Evolutionary conservation across 2,113 vertebrate species (phyloP).

Genomic region (Gnathonemus echidnorhynchus): DNA sequence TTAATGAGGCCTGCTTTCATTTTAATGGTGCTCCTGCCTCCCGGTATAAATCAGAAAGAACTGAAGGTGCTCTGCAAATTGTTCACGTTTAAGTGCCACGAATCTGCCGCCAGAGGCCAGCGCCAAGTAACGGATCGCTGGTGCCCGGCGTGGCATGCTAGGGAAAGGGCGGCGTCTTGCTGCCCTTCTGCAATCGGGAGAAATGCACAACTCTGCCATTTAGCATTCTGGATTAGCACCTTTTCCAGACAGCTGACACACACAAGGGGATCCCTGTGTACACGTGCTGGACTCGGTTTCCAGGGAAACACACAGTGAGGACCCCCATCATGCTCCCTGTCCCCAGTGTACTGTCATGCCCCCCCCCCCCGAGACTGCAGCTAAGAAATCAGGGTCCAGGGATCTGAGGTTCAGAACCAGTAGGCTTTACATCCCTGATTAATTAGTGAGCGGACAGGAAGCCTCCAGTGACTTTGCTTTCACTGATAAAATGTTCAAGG

Average conservation of each 20-base stretch:
- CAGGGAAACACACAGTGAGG: not conserved
- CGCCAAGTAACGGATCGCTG: constrained; percentile 26
- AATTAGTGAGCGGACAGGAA: not conserved
- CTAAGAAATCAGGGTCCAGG: not conserved
- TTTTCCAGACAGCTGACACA: not conserved
- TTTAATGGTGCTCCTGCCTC: constrained; percentile 25
- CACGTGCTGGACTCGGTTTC: not conserved
- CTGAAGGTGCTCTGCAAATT: constrained; percentile 29
- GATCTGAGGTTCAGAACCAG: not conserved
- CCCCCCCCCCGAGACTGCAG: not conserved
- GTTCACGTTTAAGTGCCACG: constrained; percentile 32
- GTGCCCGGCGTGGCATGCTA: constrained; percentile 23
- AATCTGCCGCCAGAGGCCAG: constrained; percentile 3
- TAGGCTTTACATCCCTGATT: not conserved
- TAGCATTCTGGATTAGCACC: not conserved
- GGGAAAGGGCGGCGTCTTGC: constrained; percentile 9
- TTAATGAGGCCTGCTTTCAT: constrained; percentile 43
- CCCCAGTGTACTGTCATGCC: not conserved
- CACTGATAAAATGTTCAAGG: not conserved
- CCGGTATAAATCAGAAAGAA: constrained; percentile 20
- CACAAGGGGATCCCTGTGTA: not conserved
- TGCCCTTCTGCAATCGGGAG: not conserved
- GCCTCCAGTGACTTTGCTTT: not conserved
- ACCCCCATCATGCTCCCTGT: not conserved
- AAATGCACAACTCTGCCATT: not conserved